Conservation (phyloP, 2,888 invertebrate genomes). For the Lithophane leautieri region DNA sequence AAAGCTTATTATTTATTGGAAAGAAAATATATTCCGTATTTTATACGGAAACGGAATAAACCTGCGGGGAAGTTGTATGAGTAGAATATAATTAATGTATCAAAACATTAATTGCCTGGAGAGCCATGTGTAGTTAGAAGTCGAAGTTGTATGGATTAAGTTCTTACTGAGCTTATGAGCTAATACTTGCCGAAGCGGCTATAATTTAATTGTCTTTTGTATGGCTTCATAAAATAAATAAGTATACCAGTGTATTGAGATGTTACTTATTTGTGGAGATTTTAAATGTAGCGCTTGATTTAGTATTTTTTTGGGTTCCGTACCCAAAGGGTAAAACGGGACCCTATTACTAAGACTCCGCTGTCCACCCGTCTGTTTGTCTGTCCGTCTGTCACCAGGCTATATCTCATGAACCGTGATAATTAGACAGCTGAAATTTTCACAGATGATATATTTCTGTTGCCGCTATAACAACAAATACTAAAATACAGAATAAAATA, state of each 20-base stretch:
- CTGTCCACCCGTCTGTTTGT: too few relatives aligned
- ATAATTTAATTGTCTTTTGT: neutral
- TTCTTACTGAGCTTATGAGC: conserved; percentile 12
- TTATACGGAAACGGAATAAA: neutral
- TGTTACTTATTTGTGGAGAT: neutral
- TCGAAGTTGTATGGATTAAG: conserved; percentile 27
- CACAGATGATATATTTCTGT: too few relatives aligned
- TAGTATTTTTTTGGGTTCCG: too few relatives aligned
- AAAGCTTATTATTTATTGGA: conserved; percentile 40
- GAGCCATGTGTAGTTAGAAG: conserved; percentile 21
- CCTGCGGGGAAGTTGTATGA: neutral
- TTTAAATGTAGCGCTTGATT: neutral
- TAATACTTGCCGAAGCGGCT: neutral
- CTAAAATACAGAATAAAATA: too few relatives aligned
- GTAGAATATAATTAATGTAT: conserved; percentile 22
- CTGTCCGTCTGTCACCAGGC: too few relatives aligned
- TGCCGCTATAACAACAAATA: too few relatives aligned
- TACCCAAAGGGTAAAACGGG: too few relatives aligned
- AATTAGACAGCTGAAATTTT: too few relatives aligned
- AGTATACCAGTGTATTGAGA: neutral
- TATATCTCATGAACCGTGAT: too few relatives aligned
- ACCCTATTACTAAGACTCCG: too few relatives aligned
- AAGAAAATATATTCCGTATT: conserved; percentile 5
- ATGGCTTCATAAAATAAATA: neutral
- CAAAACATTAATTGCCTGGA: conserved; percentile 33